Conservation (phyloP, 2,113 vertebrate genomes). For the Garra rufa region DNA sequence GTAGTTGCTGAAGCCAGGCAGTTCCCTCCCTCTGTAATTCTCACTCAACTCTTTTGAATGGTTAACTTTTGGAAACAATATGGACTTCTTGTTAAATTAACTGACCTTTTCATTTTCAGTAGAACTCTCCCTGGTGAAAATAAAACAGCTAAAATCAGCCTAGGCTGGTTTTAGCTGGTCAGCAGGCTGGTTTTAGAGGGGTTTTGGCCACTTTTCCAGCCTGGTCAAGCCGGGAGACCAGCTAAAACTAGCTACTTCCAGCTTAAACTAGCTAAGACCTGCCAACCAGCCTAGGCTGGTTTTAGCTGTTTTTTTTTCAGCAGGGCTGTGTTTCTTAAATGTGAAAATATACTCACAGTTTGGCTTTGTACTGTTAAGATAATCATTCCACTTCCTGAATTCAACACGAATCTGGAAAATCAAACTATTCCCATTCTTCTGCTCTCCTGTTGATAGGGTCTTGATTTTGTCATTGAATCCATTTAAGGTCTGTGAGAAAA, state of each 20-base stretch:
- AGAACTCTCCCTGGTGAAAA: too few species aligned
- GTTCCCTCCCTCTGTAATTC: constrained; percentile 50
- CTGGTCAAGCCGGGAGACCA: too few species aligned
- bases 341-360: constrained; percentile 25
- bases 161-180: too few species aligned
- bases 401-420: constrained; percentile 16
- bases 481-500: constrained; percentile 31
- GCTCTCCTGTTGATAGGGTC: constrained; percentile 1
- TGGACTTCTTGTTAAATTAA: neutral
- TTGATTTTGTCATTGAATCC: constrained; percentile 35
- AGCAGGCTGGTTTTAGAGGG: too few species aligned
- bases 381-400: constrained; percentile 34
- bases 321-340: neutral
- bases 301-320: too few species aligned
- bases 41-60: constrained; percentile 7
- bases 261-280: too few species aligned
- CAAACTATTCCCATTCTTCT: neutral
- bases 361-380: neutral
- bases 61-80: constrained; percentile 26
- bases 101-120: too few species aligned
- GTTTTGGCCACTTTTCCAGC: too few species aligned
- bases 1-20: constrained; percentile 53
- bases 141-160: too few species aligned
- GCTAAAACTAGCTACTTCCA: too few species aligned
- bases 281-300: too few species aligned